Evolutionary conservation across 2,113 vertebrate species (phyloP).

Genomic region (Pachypanchax playfairii): DNA sequence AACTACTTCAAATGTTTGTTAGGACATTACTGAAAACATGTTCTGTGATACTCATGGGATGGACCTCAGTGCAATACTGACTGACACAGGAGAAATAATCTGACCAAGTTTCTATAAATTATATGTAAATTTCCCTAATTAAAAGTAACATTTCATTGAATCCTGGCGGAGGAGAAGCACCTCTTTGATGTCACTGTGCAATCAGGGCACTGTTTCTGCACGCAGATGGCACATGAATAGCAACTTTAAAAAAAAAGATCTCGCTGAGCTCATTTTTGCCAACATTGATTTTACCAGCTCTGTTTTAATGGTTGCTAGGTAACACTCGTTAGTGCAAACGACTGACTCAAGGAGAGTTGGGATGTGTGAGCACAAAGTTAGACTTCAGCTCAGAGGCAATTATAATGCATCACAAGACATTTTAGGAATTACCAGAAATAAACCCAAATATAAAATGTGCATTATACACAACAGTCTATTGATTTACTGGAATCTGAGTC

Average conservation of each 20-base stretch:
- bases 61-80: background rate
- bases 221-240: conserved; percentile 78
- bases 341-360: conserved; percentile 36
- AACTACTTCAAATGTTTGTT: conserved; percentile 37
- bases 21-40: conserved; percentile 29
- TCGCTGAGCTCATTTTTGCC: conserved; percentile 48
- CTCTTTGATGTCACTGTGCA: conserved; percentile 63
- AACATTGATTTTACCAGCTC: conserved; percentile 62
- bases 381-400: conserved; percentile 40
- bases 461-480: background rate
- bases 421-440: conserved; percentile 18
- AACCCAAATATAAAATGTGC: background rate
- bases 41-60: conserved; percentile 16
- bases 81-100: conserved; percentile 4
- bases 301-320: conserved; percentile 75
- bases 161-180: conserved; percentile 42
- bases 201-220: conserved; percentile 54
- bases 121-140: conserved; percentile 36
- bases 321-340: conserved; percentile 70
- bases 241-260: conserved; percentile 61
- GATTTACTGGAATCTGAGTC: too few species aligned
- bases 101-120: background rate
- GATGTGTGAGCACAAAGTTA: conserved; percentile 41
- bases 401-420: conserved; percentile 20
- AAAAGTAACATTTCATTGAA: conserved; percentile 53